A percentile compares a stretch with the other conserved stretches of the same genome.
phyloP scores from a whole-genome alignment of 2,797 vertebrate genomes.

The Sparus aurata region DNA sequence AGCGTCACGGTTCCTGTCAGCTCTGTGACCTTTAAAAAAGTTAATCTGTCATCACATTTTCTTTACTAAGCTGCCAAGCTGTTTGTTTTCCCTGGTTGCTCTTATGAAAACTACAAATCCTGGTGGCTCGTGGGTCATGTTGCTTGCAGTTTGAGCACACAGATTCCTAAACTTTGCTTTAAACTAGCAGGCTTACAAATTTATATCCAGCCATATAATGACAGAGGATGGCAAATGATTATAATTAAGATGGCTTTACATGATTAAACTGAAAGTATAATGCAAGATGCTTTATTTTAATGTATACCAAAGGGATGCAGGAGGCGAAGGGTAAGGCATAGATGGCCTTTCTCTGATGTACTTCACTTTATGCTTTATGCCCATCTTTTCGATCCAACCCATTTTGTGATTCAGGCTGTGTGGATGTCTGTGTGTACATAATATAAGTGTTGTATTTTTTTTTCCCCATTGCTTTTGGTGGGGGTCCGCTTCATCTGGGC shows the following conservation, averaged over 20 bases:
- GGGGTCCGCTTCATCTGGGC: background rate
- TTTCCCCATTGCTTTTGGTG: background rate
- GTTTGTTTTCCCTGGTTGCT: background rate
- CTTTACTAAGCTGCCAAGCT: constrained; percentile 18
- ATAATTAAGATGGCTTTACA: no score
- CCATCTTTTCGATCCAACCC: constrained; percentile 17
- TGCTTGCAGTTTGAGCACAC: constrained; percentile 31
- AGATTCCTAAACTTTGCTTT: constrained; percentile 24
- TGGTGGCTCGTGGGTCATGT: constrained; percentile 12
- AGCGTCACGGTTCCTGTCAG: constrained; percentile 7
- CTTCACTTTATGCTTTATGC: constrained; percentile 34
- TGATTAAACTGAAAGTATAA: no score
- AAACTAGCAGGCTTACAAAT: background rate
- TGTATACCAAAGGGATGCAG: constrained; percentile 34
- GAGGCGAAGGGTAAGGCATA: background rate
- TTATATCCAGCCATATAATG: background rate
- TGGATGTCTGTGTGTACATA: constrained; percentile 25
- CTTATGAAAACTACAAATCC: background rate
- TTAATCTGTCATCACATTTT: constrained; percentile 12
- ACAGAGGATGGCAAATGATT: no score
- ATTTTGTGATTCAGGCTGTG: constrained; percentile 16
- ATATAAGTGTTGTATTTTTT: background rate
- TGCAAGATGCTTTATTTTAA: constrained; percentile 15
- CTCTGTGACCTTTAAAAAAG: constrained; percentile 12
- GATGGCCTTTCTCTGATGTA: constrained; percentile 34